Evolutionary conservation across 2,113 vertebrate species (phyloP).

Genomic region (Cinclus mexicanus): DNA sequence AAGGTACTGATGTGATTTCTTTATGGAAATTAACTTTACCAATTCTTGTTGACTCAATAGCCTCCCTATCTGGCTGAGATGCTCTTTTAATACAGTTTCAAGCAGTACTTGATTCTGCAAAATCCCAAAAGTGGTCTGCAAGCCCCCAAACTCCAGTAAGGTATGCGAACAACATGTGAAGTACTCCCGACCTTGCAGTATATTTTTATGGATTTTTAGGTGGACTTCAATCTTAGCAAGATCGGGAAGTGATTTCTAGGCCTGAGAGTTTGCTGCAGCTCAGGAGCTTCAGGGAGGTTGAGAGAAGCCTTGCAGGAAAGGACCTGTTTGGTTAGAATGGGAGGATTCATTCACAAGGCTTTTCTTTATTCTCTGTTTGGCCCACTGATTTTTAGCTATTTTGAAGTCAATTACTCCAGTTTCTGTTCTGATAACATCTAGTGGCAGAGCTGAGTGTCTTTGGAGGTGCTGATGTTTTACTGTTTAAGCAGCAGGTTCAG

Average conservation of each 20-base stretch:
- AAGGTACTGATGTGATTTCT: not conserved
- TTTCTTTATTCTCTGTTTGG: not conserved
- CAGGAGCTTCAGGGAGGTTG: fast-evolving
- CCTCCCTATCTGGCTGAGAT: not conserved
- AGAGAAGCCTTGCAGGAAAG: not conserved
- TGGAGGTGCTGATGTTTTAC: not conserved
- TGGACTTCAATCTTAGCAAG: not conserved
- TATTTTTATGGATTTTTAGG: not conserved
- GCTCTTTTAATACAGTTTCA: not conserved
- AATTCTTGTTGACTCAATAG: not conserved
- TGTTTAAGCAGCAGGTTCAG: not conserved
- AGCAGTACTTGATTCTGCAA: not conserved
- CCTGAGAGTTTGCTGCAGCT: not conserved
- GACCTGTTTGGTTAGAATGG: not conserved
- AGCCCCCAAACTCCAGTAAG: not conserved
- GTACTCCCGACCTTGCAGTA: not conserved
- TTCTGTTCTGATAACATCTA: not conserved
- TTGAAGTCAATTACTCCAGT: not conserved
- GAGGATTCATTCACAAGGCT: not conserved
- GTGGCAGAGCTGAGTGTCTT: not conserved
- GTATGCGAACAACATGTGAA: fast-evolving
- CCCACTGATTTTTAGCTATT: not conserved
- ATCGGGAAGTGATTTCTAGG: not conserved
- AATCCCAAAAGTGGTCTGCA: not conserved
- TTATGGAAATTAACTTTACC: not conserved